Evolutionary conservation across 1,140 invertebrate species (phyloP).

Genomic region (Lepeophtheirus salmonis): DNA sequence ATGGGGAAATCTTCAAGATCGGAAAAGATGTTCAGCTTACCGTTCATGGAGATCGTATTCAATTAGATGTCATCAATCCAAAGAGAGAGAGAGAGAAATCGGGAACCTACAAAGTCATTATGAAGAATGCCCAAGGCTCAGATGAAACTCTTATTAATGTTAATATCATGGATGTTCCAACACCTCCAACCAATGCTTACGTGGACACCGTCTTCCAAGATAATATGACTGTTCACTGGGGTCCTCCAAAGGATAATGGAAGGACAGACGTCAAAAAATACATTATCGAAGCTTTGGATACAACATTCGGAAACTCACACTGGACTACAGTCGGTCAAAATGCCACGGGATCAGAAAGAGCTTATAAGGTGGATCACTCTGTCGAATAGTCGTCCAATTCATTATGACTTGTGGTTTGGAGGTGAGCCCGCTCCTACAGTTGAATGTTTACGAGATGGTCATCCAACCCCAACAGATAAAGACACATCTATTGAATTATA

Average conservation of each 20-base stretch:
- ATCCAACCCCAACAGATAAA: slow-evolving; percentile 24
- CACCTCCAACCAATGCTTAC: slow-evolving; percentile 63
- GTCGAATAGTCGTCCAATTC: slow-evolving; percentile 77
- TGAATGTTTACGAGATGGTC: slow-evolving; percentile 54
- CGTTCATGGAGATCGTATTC: slow-evolving; percentile 18
- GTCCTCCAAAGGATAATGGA: slow-evolving; percentile 76
- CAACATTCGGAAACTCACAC: slow-evolving; percentile 45
- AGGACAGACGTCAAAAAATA: slow-evolving; percentile 71
- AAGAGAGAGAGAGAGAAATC: slow-evolving; percentile 18
- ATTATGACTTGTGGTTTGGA: slow-evolving; percentile 76
- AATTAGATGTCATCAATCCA: slow-evolving; percentile 18
- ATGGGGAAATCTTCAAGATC: slow-evolving; percentile 17
- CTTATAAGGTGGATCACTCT: slow-evolving; percentile 46
- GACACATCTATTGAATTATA: slow-evolving; percentile 46
- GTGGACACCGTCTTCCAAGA: slow-evolving; percentile 79
- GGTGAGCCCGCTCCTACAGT: slow-evolving; percentile 85
- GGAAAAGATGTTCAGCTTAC: slow-evolving; percentile 18
- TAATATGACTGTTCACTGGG: slow-evolving; percentile 77
- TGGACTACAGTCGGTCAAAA: slow-evolving; percentile 22
- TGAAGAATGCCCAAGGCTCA: slow-evolving; percentile 17
- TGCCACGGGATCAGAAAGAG: slow-evolving; percentile 24
- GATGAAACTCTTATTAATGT: slow-evolving; percentile 10
- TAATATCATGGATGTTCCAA: slow-evolving; percentile 52
- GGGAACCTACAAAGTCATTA: slow-evolving; percentile 15
- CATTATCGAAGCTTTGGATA: slow-evolving; percentile 81